Evolutionary conservation across 2,888 invertebrate species (phyloP), one percentile per base, ranked within the genome.

Genomic region (Lepas anatifera): DNA sequence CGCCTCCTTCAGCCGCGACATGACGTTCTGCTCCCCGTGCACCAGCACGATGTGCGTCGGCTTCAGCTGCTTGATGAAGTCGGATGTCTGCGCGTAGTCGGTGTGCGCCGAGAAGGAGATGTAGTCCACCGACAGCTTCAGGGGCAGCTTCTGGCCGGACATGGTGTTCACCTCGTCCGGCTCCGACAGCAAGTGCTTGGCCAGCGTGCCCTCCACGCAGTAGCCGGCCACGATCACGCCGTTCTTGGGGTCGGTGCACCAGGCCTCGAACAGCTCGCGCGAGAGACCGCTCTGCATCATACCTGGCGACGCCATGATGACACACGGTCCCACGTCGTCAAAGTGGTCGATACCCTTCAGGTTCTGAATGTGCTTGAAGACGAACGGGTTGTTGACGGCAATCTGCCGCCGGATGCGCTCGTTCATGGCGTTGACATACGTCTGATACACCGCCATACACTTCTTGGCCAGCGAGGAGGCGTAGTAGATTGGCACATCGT

Each of bases 371-470:
- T 99, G 98, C 74, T 95, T 89, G 82, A 99, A 99, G 3, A 98
- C 92, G 82, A 99, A 99, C 0, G 99, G 99, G 83, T 99, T 99
- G 79, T 94, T 96, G 73, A 97, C 89, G 1, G 96, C 94, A 77
- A 99, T 98, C 83, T 98, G 98, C 1, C 95, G 82, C 22, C 92
- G 87, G 75, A 99, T 99, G 78, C 89, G 89, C 77, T 98, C 96
- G 81, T 99, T 99, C 99, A 99, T 99, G 0, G 98, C 97, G 81
- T 97, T 97, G 4, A 99, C 90, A 80, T 97, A 99, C 0, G 99
- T 99, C 82, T 99, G 99, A 83, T 99, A 99, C 1, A 99, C 99
- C 70, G 96, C 92, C 98, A 99, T 99, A 79, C 99, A 99, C 80
- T 99, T 99, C 82, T 99, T 99, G 67, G 99, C 99, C 73, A 99